Evolutionary conservation across 2,797 vertebrate species (phyloP).

Genomic region (Enteromius viviparus): DNA sequence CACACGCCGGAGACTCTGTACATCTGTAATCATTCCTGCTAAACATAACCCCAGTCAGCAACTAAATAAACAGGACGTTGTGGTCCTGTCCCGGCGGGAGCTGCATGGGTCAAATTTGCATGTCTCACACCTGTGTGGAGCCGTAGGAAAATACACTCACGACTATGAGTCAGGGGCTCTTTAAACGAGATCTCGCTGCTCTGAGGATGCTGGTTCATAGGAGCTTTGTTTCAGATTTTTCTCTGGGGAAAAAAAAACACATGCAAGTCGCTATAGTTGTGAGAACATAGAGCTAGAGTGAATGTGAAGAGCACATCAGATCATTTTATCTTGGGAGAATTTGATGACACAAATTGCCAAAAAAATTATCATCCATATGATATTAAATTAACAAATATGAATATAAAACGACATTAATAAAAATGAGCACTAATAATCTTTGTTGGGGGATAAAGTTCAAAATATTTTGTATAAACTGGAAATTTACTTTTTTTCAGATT

Average conservation of each 20-base stretch:
- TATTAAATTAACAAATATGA: neutral
- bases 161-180: neutral
- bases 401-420: neutral
- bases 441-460: neutral
- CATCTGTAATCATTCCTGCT: slow-evolving; percentile 50
- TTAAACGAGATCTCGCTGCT: neutral
- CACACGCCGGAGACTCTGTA: slow-evolving; percentile 60
- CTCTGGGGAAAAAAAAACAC: neutral
- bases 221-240: neutral
- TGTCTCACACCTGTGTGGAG: slow-evolving; percentile 69
- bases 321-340: neutral
- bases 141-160: neutral
- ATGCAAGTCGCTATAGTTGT: neutral
- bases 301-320: neutral
- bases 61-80: slow-evolving; percentile 38
- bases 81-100: slow-evolving; percentile 46
- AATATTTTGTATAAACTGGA: neutral
- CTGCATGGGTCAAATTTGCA: slow-evolving; percentile 23
- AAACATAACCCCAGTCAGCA: slow-evolving; percentile 41
- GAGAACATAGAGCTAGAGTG: too few species aligned
- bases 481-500: neutral
- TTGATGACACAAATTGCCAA: too few species aligned
- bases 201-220: neutral
- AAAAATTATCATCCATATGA: neutral
- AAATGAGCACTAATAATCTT: neutral